phyloP scores from a whole-genome alignment of 2,797 vertebrate genomes.

The Choloepus didactylus region DNA sequence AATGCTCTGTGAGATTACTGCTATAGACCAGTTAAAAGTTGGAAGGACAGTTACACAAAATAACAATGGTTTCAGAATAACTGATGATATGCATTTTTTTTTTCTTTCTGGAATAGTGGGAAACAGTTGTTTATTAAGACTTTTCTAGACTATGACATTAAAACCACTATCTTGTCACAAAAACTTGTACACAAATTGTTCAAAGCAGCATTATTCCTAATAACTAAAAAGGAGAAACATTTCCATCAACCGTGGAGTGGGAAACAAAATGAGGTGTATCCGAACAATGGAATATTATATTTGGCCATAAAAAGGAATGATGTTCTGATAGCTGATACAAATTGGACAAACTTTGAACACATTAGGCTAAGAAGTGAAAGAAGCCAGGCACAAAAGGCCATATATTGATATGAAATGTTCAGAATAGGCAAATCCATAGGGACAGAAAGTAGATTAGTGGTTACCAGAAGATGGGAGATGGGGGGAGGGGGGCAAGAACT shows the following conservation, averaged over 20 bases:
- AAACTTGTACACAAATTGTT: background rate
- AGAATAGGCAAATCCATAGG: background rate
- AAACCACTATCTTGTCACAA: background rate
- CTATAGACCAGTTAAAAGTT: background rate
- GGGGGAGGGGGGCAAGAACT: background rate
- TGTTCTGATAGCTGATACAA: background rate
- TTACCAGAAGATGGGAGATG: background rate
- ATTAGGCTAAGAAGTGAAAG: background rate
- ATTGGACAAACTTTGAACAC: background rate
- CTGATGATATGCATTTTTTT: background rate
- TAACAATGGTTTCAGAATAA: constrained; percentile 1
- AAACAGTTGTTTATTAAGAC: background rate
- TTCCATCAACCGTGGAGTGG: background rate
- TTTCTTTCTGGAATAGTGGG: background rate
- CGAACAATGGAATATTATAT: background rate
- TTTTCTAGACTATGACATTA: background rate
- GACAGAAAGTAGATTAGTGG: background rate
- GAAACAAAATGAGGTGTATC: constrained; percentile 25
- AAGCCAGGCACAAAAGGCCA: background rate
- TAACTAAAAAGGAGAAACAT: background rate
- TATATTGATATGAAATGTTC: background rate
- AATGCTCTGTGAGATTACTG: background rate
- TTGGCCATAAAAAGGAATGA: constrained; percentile 1
- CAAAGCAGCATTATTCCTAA: constrained; percentile 36
- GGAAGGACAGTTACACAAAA: background rate